These are phyloP conservation scores for Eremobia ochroleuca DNA, from an alignment of 2,888 invertebrate genomes.

Conservation along the genomic window DNA sequence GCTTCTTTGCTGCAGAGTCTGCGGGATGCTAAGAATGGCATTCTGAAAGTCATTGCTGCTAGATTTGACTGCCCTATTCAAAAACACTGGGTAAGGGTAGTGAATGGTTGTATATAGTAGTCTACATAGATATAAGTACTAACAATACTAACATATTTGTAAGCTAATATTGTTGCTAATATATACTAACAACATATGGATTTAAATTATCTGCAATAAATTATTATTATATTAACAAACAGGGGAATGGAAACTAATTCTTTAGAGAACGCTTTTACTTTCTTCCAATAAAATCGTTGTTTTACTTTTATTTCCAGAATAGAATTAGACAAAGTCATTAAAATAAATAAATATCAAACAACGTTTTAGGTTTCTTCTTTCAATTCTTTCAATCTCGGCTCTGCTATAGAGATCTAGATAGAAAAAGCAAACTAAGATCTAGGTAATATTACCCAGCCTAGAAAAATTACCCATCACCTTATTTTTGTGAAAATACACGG, in stretches of 20 bases:
- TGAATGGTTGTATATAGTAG: too few species aligned
- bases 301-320: background rate
- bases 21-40: too few species aligned
- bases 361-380: too few species aligned
- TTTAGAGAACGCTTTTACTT: conserved; percentile 14
- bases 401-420: background rate
- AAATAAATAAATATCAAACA: background rate
- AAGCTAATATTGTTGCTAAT: too few species aligned
- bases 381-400: background rate
- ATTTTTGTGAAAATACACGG: conserved; percentile 10
- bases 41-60: too few species aligned
- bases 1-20: too few species aligned
- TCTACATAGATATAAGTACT: too few species aligned
- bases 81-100: too few species aligned
- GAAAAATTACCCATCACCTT: conserved; percentile 6
- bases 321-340: background rate
- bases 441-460: background rate
- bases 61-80: too few species aligned
- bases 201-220: too few species aligned
- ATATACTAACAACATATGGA: too few species aligned
- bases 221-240: conserved; percentile 41
- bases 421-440: conserved; percentile 7
- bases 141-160: too few species aligned
- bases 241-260: conserved; percentile 20
- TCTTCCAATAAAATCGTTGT: background rate